A percentile compares a stretch with the other conserved stretches of the same genome.
These are phyloP conservation scores for Eonycteris spelaea DNA, from an alignment of 2,113 vertebrate genomes.

Conservation along the genomic window DNA sequence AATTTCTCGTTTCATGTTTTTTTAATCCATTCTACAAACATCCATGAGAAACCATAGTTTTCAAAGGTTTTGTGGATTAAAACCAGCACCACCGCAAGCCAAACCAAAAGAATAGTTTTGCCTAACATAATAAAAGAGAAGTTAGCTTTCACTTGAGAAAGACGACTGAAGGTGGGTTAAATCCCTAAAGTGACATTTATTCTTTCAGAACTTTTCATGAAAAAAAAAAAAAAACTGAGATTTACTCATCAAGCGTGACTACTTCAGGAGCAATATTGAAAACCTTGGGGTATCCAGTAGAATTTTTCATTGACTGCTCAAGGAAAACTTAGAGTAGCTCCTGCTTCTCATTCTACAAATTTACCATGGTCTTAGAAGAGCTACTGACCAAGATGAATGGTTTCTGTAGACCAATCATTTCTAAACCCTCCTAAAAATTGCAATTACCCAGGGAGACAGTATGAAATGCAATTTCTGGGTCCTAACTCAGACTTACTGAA, in stretches of 20 bases:
- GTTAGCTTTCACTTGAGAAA: neutral
- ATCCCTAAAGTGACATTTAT: neutral
- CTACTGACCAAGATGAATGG: neutral
- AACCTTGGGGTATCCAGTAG: neutral
- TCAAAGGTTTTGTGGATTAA: slow-evolving; percentile 32
- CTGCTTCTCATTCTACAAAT: neutral
- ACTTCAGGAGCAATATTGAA: neutral
- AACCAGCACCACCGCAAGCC: neutral
- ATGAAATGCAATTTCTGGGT: neutral
- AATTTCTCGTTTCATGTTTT: slow-evolving; percentile 39
- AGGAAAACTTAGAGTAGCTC: neutral
- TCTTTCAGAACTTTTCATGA: neutral
- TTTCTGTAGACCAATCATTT: neutral
- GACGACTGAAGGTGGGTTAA: neutral
- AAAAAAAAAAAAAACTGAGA: neutral
- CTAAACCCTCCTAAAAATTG: neutral
- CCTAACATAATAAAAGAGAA: neutral
- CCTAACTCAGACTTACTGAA: neutral
- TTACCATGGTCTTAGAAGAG: neutral
- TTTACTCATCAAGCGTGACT: neutral
- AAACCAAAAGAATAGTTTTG: neutral
- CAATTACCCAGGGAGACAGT: neutral
- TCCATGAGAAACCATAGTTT: slow-evolving; percentile 56
- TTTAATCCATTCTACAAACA: slow-evolving; percentile 43
- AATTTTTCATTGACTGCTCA: neutral